A percentile compares a stretch with the other conserved stretches of the same genome.
phyloP scores from a whole-genome alignment of 2,113 vertebrate genomes.

The Forbesichthys papilliferus region DNA sequence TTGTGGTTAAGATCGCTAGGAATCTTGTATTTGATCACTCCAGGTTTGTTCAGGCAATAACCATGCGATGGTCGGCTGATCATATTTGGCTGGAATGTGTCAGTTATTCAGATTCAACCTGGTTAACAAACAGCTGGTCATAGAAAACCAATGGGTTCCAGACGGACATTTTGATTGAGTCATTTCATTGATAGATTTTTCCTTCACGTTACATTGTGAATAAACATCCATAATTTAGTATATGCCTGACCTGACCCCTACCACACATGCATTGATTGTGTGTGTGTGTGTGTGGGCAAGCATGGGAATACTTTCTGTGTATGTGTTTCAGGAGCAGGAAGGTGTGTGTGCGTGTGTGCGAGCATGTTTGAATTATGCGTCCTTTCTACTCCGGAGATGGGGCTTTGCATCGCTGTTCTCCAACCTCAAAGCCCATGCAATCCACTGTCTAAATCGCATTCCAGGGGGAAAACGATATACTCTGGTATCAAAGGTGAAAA shows the following conservation, averaged over 20 bases:
- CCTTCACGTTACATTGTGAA: too few relatives aligned
- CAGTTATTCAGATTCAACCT: background rate
- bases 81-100: slow-evolving; percentile 10
- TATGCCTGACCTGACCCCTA: too few relatives aligned
- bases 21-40: background rate
- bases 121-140: too few relatives aligned
- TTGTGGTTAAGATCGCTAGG: too few relatives aligned
- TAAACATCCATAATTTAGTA: too few relatives aligned
- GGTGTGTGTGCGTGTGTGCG: background rate
- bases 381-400: slow-evolving; percentile 6
- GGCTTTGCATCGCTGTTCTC: slow-evolving; percentile 23
- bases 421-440: slow-evolving; percentile 32
- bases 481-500: slow-evolving; percentile 65
- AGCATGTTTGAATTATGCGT: slow-evolving; percentile 5
- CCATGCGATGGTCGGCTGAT: slow-evolving; percentile 9
- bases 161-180: too few relatives aligned
- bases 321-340: slow-evolving; percentile 4
- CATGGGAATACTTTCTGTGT: background rate
- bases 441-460: slow-evolving; percentile 29
- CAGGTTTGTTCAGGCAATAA: slow-evolving; percentile 6
- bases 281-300: background rate
- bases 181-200: too few relatives aligned
- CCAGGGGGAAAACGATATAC: slow-evolving; percentile 43
- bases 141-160: too few relatives aligned
- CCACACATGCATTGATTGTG: background rate